Evolutionary conservation across 2,113 vertebrate species (phyloP), one percentile per base, ranked within the genome.

Genomic region (Thryonomys swinderianus): DNA sequence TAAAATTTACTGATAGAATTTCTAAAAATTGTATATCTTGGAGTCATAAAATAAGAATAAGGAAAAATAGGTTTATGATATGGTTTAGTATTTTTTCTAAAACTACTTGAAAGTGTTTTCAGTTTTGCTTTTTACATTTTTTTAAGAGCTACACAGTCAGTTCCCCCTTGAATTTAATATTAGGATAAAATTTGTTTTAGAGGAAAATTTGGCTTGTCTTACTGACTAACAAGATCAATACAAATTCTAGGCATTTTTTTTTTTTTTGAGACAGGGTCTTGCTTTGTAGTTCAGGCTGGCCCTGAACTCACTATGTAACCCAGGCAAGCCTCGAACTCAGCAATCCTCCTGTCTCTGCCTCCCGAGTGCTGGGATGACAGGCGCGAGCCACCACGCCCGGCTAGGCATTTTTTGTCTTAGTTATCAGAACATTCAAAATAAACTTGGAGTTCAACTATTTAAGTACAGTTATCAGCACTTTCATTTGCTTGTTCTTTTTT

Each of bases 151-250:
- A 1, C 20, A 85, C 1, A 21, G 7, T 71, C 59, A 71, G 11
- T 84, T 90, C 59, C 37, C 45, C 45, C 32, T 95, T 96, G 20
- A 92, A 95, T 66, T 97, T 95, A 91, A 94, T 85, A 14, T 34
- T 67, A 71, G 66, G 45, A 90, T 92, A 90, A 95, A 90, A 78
- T 80, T 82, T 95, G 40, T 94, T 94, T 90, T 85, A 82, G 42
- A 90, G 73, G 23, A 91, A 95, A 91, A 74, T 69, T 78, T 78
- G 6, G 40, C 11, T 94, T 71, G 25, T 91, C 71, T 88, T 85
- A 74, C 34, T 93, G 48, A 4, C 42, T 89, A 96, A 87, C 12
- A 95, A 78, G 42, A 74, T 85, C 64, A 96, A 51, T 80, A 85
- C 37, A 97, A 88, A 90, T 64, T 67, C 71, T n/a, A n/a, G n/a